A percentile compares a stretch with the other conserved stretches of the same genome.
phyloP scores from a whole-genome alignment of 2,888 invertebrate genomes.

The Apamea epomidion region DNA sequence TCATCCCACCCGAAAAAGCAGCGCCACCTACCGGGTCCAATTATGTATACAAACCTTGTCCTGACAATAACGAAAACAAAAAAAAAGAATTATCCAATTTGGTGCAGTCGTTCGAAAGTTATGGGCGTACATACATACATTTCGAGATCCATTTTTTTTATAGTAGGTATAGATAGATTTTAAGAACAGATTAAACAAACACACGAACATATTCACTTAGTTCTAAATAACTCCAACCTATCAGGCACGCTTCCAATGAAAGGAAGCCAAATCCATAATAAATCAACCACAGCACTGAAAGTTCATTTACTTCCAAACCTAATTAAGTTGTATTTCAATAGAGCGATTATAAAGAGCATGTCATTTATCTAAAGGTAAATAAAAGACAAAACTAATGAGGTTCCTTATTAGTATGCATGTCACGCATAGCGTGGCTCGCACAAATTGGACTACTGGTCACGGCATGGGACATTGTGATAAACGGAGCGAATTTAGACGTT shows the following conservation, averaged over 20 bases:
- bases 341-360: slow-evolving; percentile 40
- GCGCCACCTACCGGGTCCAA: too few species aligned
- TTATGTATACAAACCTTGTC: too few species aligned
- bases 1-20: too few species aligned
- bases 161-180: too few species aligned
- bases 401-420: slow-evolving; percentile 60
- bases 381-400: slow-evolving; percentile 53
- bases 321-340: slow-evolving; percentile 45
- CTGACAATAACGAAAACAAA: too few species aligned
- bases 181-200: slow-evolving; percentile 18
- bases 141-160: too few species aligned
- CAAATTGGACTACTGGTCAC: slow-evolving; percentile 66
- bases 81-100: too few species aligned
- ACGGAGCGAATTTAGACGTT: slow-evolving; percentile 18
- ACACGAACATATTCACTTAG: neutral
- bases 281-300: slow-evolving; percentile 7
- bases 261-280: slow-evolving; percentile 18
- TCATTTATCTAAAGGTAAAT: slow-evolving; percentile 44
- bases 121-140: too few species aligned
- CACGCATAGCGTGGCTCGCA: slow-evolving; percentile 67
- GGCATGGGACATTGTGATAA: slow-evolving; percentile 32
- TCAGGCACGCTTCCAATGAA: slow-evolving; percentile 14
- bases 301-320: slow-evolving; percentile 41
- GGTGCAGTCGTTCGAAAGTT: too few species aligned
- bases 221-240: neutral